These are phyloP conservation scores for Pyrgilauda ruficollis DNA, from an alignment of 2,113 vertebrate species.

Conservation along the genomic window DNA sequence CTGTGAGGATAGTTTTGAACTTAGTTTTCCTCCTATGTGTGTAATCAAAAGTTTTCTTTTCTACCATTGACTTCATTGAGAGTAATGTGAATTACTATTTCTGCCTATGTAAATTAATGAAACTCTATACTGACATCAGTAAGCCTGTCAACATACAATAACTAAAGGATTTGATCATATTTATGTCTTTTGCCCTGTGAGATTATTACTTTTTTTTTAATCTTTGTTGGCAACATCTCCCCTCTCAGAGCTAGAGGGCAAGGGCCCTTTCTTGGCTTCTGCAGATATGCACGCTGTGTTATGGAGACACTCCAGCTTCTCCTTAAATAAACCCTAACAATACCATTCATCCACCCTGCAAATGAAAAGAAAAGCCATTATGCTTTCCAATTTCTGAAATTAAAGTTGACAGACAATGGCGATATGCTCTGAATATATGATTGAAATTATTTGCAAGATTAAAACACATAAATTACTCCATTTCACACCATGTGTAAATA, in stretches of 20 bases:
- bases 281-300: background rate
- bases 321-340: slow-evolving; percentile 22
- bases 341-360: background rate
- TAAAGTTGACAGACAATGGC: slow-evolving; percentile 15
- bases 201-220: background rate
- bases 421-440: slow-evolving; percentile 33
- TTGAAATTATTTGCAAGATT: slow-evolving; percentile 43
- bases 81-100: background rate
- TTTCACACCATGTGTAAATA: slow-evolving; percentile 42
- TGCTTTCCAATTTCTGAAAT: slow-evolving; percentile 34
- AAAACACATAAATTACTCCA: slow-evolving; percentile 17
- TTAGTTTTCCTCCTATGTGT: background rate
- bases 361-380: slow-evolving; percentile 19
- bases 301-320: background rate
- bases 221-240: background rate
- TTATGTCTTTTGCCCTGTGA: background rate
- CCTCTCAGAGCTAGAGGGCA: background rate
- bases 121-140: background rate
- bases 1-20: background rate
- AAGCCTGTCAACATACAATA: background rate
- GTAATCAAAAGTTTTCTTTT: background rate
- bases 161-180: background rate
- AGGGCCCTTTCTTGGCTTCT: background rate
- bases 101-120: background rate
- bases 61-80: background rate